Percentiles rank a stretch among this genome's conserved stretches.
Evolutionary conservation across 2,888 invertebrate species (phyloP).

Genomic region (Augiades crinisus): DNA sequence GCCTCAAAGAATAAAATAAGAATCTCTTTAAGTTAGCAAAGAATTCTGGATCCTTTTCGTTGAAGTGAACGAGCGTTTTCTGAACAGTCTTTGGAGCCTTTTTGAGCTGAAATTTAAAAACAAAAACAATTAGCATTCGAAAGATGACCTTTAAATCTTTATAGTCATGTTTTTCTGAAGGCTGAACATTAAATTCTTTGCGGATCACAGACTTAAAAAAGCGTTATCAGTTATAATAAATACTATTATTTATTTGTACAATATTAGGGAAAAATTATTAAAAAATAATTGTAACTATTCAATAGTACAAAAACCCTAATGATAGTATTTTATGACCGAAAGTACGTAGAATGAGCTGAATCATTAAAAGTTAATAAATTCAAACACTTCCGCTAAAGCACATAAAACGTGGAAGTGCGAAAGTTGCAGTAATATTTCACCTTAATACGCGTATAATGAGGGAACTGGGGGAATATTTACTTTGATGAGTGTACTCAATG

Average conservation of each 20-base stretch:
- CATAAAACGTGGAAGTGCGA: neutral
- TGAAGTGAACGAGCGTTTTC: slow-evolving; percentile 7
- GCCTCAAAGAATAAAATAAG: slow-evolving; percentile 23
- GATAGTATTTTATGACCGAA: no score
- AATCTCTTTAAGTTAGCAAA: slow-evolving; percentile 21
- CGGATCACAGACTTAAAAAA: no score
- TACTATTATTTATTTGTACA: no score
- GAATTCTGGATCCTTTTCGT: slow-evolving; percentile 13
- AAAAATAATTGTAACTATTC: no score
- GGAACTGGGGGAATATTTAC: neutral
- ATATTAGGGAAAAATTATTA: no score
- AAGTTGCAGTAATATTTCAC: neutral
- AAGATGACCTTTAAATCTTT: neutral
- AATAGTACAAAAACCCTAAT: no score
- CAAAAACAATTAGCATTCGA: neutral
- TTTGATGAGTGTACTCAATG: slow-evolving; percentile 28
- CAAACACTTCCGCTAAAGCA: no score
- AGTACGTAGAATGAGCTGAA: no score
- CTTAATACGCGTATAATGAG: slow-evolving; percentile 13
- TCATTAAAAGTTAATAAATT: no score
- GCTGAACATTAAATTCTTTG: no score
- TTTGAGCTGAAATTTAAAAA: neutral
- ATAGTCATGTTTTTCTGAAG: no score
- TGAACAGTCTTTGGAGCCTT: slow-evolving; percentile 1
- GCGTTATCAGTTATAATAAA: no score